Percentiles rank a stretch among this genome's conserved stretches.
Conservation (phyloP, 1,140 invertebrate species). For the Tribolium castaneum region DNA sequence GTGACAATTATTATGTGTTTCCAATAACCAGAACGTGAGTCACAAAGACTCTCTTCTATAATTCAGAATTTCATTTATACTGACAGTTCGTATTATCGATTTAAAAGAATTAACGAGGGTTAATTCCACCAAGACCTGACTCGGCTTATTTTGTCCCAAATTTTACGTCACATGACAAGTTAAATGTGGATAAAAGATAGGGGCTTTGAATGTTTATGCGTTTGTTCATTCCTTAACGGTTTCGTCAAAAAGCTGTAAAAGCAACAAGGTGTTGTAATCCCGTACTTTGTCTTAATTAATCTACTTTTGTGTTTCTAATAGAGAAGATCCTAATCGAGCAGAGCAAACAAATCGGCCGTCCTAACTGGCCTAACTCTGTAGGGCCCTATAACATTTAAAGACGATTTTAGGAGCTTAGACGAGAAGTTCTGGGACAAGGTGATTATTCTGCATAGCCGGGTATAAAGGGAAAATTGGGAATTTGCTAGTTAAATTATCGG, state of each 20-base stretch:
- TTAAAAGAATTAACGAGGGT: too few species aligned
- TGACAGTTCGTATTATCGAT: too few species aligned
- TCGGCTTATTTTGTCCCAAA: too few species aligned
- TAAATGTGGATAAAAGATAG: too few species aligned
- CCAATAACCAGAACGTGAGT: too few species aligned
- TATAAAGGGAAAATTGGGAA: constrained; percentile 27
- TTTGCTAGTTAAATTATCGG: constrained; percentile 30
- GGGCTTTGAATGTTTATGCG: too few species aligned
- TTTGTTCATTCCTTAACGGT: neutral
- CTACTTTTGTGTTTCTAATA: neutral
- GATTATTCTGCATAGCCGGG: constrained; percentile 26
- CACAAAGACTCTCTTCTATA: too few species aligned
- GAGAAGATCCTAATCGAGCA: neutral
- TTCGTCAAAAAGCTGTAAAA: neutral
- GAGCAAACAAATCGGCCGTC: constrained; percentile 1
- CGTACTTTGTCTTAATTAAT: neutral
- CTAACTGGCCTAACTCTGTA: constrained; percentile 14
- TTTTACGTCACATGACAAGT: too few species aligned
- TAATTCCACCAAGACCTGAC: too few species aligned
- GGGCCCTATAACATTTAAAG: constrained; percentile 30
- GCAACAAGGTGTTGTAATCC: neutral
- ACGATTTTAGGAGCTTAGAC: constrained; percentile 20
- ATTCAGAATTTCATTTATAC: too few species aligned
- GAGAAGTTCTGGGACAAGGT: constrained; percentile 26
- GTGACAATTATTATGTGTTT: too few species aligned